Conservation (phyloP, 2,888 invertebrate species). For the Nephrotoma appendiculata region DNA sequence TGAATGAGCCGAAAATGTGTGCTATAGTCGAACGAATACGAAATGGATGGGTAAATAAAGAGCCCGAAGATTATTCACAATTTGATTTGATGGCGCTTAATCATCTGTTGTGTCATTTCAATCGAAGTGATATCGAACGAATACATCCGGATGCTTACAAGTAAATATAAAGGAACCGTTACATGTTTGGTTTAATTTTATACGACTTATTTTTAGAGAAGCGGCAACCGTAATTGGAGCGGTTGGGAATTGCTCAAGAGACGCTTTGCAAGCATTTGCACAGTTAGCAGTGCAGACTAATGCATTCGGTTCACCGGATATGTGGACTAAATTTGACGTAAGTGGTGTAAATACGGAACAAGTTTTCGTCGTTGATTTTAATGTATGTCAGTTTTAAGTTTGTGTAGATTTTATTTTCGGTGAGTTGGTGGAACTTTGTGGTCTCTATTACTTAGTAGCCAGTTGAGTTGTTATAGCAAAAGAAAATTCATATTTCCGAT, state of each 20-base stretch:
- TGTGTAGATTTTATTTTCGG: too few relatives aligned
- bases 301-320: slow-evolving; percentile 34
- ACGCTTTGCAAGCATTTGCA: slow-evolving; percentile 35
- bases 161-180: slow-evolving; percentile 15
- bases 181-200: neutral
- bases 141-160: slow-evolving; percentile 39
- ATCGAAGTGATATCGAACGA: slow-evolving; percentile 35
- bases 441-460: too few relatives aligned
- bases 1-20: slow-evolving; percentile 31
- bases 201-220: slow-evolving; percentile 21
- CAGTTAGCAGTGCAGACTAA: slow-evolving; percentile 28
- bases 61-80: slow-evolving; percentile 39
- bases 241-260: slow-evolving; percentile 32
- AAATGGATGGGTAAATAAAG: slow-evolving; percentile 37
- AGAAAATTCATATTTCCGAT: too few relatives aligned
- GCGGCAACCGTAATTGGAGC: slow-evolving; percentile 34
- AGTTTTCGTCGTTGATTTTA: neutral
- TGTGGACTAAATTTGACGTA: slow-evolving; percentile 31
- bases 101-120: slow-evolving; percentile 42
- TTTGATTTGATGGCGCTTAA: slow-evolving; percentile 39
- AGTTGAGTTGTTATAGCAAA: too few relatives aligned
- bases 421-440: too few relatives aligned
- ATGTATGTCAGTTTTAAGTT: neutral
- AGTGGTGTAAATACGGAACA: neutral
- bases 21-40: slow-evolving; percentile 37